Conservation (phyloP, 2,888 invertebrate species). For the Lepidocyrtinus sp. region DNA sequence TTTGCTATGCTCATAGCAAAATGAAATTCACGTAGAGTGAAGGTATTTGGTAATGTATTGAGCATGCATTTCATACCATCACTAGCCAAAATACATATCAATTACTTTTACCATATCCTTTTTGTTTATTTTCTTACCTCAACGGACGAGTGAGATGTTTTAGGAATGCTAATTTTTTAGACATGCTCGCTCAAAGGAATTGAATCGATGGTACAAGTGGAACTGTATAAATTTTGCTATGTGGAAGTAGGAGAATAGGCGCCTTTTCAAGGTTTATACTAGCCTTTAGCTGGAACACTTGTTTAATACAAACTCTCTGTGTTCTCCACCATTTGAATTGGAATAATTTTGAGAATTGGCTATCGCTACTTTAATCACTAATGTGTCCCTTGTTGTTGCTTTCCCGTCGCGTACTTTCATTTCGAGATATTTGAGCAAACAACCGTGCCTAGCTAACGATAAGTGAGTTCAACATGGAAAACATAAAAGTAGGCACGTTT, state of each 20-base stretch:
- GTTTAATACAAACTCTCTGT: neutral
- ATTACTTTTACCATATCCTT: slow-evolving; percentile 32
- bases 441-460: neutral
- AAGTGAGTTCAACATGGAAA: neutral
- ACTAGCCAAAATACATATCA: slow-evolving; percentile 17
- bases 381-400: neutral
- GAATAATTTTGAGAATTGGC: neutral
- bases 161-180: slow-evolving; percentile 47
- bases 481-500: neutral
- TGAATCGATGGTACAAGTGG: neutral
- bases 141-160: slow-evolving; percentile 25
- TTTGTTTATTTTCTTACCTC: slow-evolving; percentile 29
- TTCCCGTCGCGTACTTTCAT: neutral
- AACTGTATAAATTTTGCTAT: neutral
- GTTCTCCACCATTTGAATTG: neutral
- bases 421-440: neutral
- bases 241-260: neutral
- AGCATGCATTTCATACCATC: neutral
- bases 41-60: slow-evolving; percentile 6
- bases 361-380: neutral
- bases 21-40: neutral
- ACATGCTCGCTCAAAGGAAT: neutral
- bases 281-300: neutral
- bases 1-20: slow-evolving; percentile 27
- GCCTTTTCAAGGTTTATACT: neutral